Base-by-base conservation (phyloP, 2,113 vertebrate genomes). In the Urocitellus parryii region DNA sequence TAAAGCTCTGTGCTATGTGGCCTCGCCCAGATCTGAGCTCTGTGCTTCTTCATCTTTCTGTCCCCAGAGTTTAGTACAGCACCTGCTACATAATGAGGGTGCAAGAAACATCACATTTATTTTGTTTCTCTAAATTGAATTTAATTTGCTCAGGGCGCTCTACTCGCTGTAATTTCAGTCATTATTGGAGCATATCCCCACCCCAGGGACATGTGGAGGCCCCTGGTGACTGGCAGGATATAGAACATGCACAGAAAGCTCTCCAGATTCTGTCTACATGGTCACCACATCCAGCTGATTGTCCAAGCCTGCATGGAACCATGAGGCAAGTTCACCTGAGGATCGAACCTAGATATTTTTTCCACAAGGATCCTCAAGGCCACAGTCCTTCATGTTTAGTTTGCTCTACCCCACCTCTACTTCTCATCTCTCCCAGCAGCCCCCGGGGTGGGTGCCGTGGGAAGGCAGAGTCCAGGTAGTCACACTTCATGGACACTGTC, bases 71-170 rank as follows among this genome's bases (percentile, higher is more conserved):
- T 34, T 61, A 65, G 11, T 63, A 20, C 4, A 4, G 18, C 29
- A 45, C 27, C 88, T 27, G 20, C 18, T 25, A 9, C 22, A 0
- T 72, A 29, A 94, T 63, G 34, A n/a, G 73, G 32, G 42, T 65
- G 14, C 74, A 85, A 72, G 51, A 88, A 48, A 48, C 16, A 42
- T 76, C 79, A 68, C 4, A 2, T 16, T 77, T 51, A 61, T 95
- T 65, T 79, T 82, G 20, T 68, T 74, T 95, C 70, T 92, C 76
- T 65, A 6, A 83, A 9, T 25, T 53, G 78, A 96, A 67, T 63
- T 85, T 25, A 63, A 65, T 91, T 83, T 32, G 1, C 29, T 34
- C 77, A 37, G n/a, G 58, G 37, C n/a, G 51, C 29, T 82, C 32
- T 56, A 42, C n/a, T 86, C 2, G 12, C 29, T 82, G 68, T 45